These are phyloP conservation scores for Siderastrea siderea DNA, from an alignment of 92 coral and sea anemone species.

Conservation along the genomic window DNA sequence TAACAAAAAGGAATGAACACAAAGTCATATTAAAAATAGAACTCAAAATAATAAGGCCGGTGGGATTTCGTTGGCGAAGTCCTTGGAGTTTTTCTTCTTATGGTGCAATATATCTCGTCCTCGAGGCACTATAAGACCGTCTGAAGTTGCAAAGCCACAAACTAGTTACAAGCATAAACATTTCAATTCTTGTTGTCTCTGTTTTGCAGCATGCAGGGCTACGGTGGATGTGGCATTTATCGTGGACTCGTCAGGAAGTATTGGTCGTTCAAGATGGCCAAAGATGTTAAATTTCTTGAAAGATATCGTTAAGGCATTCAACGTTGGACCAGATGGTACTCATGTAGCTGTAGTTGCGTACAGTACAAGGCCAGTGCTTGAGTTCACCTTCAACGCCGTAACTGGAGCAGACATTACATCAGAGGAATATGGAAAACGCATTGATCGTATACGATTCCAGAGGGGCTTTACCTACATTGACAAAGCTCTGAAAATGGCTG, in stretches of 20 bases:
- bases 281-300: constrained; percentile 56
- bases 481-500: constrained; percentile 65
- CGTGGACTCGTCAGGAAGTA: constrained; percentile 85
- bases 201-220: constrained; percentile 45
- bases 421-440: constrained; percentile 45
- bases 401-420: constrained; percentile 41
- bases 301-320: constrained; percentile 46
- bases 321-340: constrained; percentile 75
- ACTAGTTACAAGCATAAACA: no score
- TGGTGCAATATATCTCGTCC: no score
- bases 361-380: constrained; percentile 65
- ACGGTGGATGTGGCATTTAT: constrained; percentile 76
- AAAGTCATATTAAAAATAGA: no score
- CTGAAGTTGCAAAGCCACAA: no score
- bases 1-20: no score
- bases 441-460: constrained; percentile 56
- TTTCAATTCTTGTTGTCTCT: not conserved
- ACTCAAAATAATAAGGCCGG: no score
- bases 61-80: no score
- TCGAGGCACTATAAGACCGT: no score
- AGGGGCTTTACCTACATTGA: constrained; percentile 80
- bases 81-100: no score
- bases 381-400: constrained; percentile 61
- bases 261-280: constrained; percentile 73
- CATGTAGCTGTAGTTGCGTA: constrained; percentile 77